Base-by-base conservation (phyloP, 1,140 invertebrate genomes). In the Spodoptera frugiperda region DNA sequence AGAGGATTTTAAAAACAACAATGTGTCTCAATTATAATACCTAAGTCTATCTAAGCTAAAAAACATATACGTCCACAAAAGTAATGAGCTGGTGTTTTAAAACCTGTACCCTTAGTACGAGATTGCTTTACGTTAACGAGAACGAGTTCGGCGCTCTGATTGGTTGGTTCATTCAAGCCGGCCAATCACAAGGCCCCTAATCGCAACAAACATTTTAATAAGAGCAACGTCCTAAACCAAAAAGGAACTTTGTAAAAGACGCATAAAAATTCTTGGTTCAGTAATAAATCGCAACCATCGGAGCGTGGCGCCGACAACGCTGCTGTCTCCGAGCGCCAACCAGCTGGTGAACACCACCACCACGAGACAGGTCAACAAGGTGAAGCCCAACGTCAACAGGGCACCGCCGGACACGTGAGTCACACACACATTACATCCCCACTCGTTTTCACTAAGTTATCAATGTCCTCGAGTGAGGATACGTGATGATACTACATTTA, bases 331-430 rank as follows among this genome's bases (percentile, higher is more conserved):
- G 0, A 95, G 95, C 80, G 94, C 95, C 65, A 96, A 95, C 82
- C 95, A 95, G 85, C 95, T 97, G 84, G 95, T 96, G 91, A 96
- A 96, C 87, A 96, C 96, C 4, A 94, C 93, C 3, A 96, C 95
- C 46, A 96, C 95, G 76, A 96, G 97, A 89, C 97, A 97, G 93
- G 97, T 98, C 85, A 97, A 97, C 94, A 98, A 98, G 93, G 97
- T 97, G 83, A 97, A 97, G 92, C 97, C 97, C 44, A 97, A 97
- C 85, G 96, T 97, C 63, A 97, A 97, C 87, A 95, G 97, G 94
- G 95, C 95, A 77, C 94, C 95, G 12, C 95, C 95, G 14, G 96
- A 97, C 81, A 96, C 94, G 87, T 91, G 88, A 94, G 92, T 92
- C 30, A 33, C 6, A n/a, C 12, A 17, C 15, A 53, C 4, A 25